Percentiles rank a stretch among this genome's conserved stretches.
Evolutionary conservation across 1,140 invertebrate species (phyloP).

Genomic region (Zophobas atratus): DNA sequence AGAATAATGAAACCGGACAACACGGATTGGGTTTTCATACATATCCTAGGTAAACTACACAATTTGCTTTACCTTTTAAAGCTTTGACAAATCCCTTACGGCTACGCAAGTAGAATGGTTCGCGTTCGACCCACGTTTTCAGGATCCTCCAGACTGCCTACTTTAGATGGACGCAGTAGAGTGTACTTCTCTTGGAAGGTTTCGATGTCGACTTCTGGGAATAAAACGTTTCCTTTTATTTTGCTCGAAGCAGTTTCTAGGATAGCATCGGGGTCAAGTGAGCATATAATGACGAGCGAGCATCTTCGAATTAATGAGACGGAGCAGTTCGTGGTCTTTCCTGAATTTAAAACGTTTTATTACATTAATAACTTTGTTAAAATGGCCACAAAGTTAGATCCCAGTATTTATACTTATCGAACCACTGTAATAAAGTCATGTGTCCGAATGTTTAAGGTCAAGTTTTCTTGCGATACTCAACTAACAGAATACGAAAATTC

Average conservation of each 20-base stretch:
- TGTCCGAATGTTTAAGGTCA: no score
- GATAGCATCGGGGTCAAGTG: conserved; percentile 33
- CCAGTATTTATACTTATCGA: no score
- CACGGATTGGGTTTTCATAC: conserved; percentile 8
- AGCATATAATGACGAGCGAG: conserved; percentile 33
- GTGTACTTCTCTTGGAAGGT: conserved; percentile 36
- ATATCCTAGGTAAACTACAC: conserved; percentile 26
- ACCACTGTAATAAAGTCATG: no score
- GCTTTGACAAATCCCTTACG: conserved; percentile 37
- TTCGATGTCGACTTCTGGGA: conserved; percentile 40
- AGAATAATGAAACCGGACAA: conserved; percentile 13
- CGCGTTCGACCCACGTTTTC: conserved; percentile 10
- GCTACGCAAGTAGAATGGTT: conserved; percentile 18
- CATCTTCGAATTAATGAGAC: conserved; percentile 38
- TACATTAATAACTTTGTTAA: no score
- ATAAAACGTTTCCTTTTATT: conserved; percentile 43
- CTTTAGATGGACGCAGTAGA: conserved; percentile 22
- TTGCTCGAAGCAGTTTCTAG: conserved; percentile 37
- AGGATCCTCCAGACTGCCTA: conserved; percentile 22
- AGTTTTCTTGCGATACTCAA: no score
- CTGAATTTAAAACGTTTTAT: conserved; percentile 3
- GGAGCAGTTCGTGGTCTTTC: conserved; percentile 14
- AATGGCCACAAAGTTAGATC: no score
- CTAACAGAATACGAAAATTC: no score
- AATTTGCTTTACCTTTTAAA: conserved; percentile 33